Conservation (phyloP, 2,888 invertebrate genomes). For the Perizoma affinitatum region DNA sequence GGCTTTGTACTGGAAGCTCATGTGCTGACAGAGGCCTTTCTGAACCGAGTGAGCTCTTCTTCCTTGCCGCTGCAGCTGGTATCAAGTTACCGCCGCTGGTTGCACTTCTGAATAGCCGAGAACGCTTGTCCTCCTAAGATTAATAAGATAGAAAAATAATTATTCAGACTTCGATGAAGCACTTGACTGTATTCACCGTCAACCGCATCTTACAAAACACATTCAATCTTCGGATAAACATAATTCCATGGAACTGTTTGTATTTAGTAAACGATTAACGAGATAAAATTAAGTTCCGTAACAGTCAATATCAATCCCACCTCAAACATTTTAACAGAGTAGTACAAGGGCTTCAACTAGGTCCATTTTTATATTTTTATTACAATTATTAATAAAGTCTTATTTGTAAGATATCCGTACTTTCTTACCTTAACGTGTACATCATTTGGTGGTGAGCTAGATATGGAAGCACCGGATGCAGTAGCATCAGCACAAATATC, state of each 20-base stretch:
- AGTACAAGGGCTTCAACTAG: conserved; percentile 6
- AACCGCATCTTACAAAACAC: not conserved
- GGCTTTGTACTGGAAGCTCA: conserved; percentile 76
- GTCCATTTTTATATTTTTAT: conserved; percentile 4
- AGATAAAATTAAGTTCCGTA: not conserved
- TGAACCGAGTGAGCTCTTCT: conserved; percentile 74
- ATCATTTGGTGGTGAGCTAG: conserved; percentile 84
- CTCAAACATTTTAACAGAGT: conserved; percentile 9
- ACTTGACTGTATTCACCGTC: not conserved
- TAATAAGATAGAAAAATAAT: not conserved
- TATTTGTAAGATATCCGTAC: not conserved
- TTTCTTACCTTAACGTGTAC: conserved; percentile 62
- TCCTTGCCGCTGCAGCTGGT: conserved; percentile 64
- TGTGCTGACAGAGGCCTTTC: conserved; percentile 75
- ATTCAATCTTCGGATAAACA: too few species aligned
- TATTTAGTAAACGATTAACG: not conserved
- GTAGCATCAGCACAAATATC: conserved; percentile 74
- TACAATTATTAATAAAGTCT: not conserved
- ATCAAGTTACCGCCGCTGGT: conserved; percentile 81
- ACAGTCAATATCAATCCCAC: not conserved
- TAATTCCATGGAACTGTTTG: not conserved
- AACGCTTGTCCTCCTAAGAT: conserved; percentile 80
- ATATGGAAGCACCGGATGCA: conserved; percentile 76
- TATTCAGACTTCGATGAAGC: conserved; percentile 1
- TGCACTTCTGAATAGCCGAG: conserved; percentile 87